Conservation (phyloP, 2,888 invertebrate species). For the Agrochola circellaris region DNA sequence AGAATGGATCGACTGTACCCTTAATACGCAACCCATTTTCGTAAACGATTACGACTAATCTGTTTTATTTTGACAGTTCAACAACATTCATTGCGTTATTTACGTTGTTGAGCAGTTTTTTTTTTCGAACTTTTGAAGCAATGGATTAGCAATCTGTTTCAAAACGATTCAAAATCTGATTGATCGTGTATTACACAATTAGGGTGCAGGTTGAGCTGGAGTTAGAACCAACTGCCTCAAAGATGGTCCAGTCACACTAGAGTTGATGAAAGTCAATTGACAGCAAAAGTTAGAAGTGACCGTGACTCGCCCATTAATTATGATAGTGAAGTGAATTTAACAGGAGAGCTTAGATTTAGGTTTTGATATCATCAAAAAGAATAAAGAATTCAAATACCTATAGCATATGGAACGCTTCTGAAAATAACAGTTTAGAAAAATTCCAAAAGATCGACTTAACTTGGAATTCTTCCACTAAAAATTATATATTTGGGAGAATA, state of each 20-base stretch:
- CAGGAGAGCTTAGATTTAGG: not conserved
- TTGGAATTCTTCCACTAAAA: not conserved
- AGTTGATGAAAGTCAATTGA: not conserved
- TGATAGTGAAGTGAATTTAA: not conserved
- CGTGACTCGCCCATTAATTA: not conserved
- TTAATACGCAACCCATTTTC: too few relatives aligned
- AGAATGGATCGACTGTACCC: too few relatives aligned
- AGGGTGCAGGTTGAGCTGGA: not conserved
- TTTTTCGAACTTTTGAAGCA: too few relatives aligned
- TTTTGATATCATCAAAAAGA: not conserved
- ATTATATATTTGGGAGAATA: not conserved
- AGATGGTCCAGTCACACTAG: not conserved
- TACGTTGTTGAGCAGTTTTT: too few relatives aligned
- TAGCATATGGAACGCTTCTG: not conserved
- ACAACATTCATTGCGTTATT: too few relatives aligned
- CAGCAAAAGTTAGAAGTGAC: not conserved
- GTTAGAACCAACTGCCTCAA: not conserved
- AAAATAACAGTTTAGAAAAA: not conserved
- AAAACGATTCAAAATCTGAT: too few relatives aligned
- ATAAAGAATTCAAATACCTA: not conserved
- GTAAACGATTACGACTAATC: too few relatives aligned
- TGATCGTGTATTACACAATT: too few relatives aligned
- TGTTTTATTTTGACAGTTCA: too few relatives aligned
- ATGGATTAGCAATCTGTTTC: too few relatives aligned
- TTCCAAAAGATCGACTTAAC: not conserved